phyloP scores from a whole-genome alignment of 2,113 vertebrate genomes.

The Muscicapa adusta region DNA sequence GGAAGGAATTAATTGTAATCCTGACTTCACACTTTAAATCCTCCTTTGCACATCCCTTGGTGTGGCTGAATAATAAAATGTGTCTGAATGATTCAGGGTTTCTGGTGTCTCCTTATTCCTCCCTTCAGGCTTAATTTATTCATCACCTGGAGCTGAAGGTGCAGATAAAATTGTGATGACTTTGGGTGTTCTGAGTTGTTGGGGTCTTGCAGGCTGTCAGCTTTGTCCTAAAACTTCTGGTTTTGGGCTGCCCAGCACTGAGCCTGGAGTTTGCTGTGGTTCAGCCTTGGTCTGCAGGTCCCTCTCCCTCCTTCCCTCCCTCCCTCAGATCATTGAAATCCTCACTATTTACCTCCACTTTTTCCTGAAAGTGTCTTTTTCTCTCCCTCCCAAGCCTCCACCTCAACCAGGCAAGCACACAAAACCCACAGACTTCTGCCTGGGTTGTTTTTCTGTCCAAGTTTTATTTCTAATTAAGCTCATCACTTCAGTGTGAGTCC shows the following conservation, averaged over 20 bases:
- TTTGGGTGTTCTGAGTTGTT: rapidly evolving
- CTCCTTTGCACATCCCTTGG: background rate
- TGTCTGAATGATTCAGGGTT: rapidly evolving
- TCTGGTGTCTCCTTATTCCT: background rate
- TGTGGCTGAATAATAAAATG: background rate
- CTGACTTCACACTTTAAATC: background rate
- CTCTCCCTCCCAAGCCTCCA: rapidly evolving
- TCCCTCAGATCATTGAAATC: background rate
- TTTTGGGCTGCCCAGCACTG: rapidly evolving
- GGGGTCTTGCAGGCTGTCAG: background rate
- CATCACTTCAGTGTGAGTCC: background rate
- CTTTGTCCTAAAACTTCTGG: background rate
- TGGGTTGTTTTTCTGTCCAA: background rate
- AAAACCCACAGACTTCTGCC: background rate
- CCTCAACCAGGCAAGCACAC: rapidly evolving
- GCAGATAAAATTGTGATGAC: too few species aligned
- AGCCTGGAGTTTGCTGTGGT: background rate
- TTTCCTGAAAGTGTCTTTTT: background rate
- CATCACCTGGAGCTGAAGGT: background rate
- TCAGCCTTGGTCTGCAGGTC: background rate
- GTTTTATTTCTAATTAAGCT: constrained; percentile 22
- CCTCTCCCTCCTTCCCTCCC: too few species aligned
- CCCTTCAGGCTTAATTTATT: background rate
- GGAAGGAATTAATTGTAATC: background rate
- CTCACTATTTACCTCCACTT: background rate